phyloP scores from a whole-genome alignment of 2,113 vertebrate genomes.

The Echinops telfairi region DNA sequence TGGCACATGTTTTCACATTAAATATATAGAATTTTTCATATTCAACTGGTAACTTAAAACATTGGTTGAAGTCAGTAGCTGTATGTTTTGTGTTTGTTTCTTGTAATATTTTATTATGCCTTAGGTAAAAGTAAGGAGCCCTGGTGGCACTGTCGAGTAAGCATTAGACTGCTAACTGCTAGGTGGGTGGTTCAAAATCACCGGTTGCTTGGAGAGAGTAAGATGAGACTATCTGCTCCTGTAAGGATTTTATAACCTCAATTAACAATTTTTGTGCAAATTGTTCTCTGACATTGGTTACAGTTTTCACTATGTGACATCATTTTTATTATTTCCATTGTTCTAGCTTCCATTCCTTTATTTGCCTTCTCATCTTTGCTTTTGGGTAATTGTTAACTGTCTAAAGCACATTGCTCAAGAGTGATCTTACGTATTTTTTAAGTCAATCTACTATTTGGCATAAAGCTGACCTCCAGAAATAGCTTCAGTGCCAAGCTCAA shows the following conservation, averaged over 20 bases:
- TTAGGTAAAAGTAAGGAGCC: not conserved
- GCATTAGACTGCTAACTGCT: no score
- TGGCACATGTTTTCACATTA: slow-evolving; percentile 46
- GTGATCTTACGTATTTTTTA: not conserved
- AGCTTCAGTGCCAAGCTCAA: not conserved
- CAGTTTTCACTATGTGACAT: not conserved
- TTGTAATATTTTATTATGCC: not conserved
- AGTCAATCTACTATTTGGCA: not conserved
- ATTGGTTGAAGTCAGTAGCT: slow-evolving; percentile 10
- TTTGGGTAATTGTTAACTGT: not conserved
- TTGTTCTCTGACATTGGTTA: not conserved
- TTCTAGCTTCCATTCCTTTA: not conserved
- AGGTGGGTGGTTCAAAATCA: no score
- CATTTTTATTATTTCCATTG: not conserved
- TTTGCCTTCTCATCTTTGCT: not conserved
- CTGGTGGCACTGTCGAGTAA: no score
- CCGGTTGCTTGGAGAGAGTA: no score
- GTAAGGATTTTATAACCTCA: no score
- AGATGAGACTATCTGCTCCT: no score
- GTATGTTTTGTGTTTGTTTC: not conserved
- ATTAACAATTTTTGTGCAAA: not conserved
- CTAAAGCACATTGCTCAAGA: no score
- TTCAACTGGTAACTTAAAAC: slow-evolving; percentile 60
- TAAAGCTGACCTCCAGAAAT: not conserved
- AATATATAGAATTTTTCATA: not conserved